Evolutionary conservation across 2,797 vertebrate species (phyloP).

Genomic region (Miichthys miiuy): DNA sequence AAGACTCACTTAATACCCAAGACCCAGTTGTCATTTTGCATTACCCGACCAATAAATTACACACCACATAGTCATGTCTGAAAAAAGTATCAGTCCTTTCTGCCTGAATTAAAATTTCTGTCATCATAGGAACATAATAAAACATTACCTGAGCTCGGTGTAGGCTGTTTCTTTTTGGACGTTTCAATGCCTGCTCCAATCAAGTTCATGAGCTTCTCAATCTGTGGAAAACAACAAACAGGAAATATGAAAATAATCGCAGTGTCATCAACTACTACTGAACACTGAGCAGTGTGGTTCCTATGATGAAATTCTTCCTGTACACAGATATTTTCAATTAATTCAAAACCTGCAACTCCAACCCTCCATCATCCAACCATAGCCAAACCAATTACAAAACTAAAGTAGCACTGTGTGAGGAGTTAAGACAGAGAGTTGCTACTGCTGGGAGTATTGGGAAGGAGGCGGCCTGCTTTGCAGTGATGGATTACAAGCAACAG

Average conservation of each 20-base stretch:
- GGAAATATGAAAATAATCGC: slow-evolving; percentile 3
- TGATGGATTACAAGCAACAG: slow-evolving; percentile 74
- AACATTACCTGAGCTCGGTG: slow-evolving; percentile 87
- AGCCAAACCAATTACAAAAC: slow-evolving; percentile 34
- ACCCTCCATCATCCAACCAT: not conserved
- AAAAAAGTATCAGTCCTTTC: not conserved
- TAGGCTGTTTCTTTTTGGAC: slow-evolving; percentile 89
- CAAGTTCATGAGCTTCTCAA: slow-evolving; percentile 98
- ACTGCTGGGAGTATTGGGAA: slow-evolving; percentile 47
- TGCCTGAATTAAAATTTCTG: not conserved
- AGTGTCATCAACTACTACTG: not conserved
- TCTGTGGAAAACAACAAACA: slow-evolving; percentile 83
- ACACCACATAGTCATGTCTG: not conserved
- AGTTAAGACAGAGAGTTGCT: slow-evolving; percentile 25
- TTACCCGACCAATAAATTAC: slow-evolving; percentile 38
- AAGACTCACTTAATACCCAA: slow-evolving; percentile 34
- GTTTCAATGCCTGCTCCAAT: slow-evolving; percentile 98
- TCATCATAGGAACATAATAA: slow-evolving; percentile 1
- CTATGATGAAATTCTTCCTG: not conserved
- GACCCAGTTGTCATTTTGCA: slow-evolving; percentile 34
- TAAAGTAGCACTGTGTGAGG: slow-evolving; percentile 19
- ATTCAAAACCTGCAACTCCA: slow-evolving; percentile 1
- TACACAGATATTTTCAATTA: not conserved
- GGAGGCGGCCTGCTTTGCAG: slow-evolving; percentile 50
- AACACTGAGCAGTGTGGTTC: not conserved